Percentiles rank a stretch among this genome's conserved stretches.
Conservation (phyloP, 2,113 vertebrate species). For the Galbula dea region DNA sequence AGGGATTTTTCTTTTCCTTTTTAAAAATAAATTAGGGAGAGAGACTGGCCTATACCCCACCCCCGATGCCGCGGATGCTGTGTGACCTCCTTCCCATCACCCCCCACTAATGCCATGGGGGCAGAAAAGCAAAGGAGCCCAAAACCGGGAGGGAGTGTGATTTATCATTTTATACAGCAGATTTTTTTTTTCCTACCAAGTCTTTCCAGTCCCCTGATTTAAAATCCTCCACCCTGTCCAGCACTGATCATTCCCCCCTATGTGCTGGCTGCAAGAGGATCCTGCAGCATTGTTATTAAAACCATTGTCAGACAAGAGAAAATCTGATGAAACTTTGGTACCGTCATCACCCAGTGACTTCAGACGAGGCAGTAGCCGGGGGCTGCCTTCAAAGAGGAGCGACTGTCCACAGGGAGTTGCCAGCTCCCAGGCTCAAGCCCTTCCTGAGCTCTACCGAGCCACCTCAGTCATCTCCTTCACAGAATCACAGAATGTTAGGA, state of each 20-base stretch:
- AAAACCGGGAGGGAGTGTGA: background rate
- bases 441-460: background rate
- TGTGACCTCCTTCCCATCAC: background rate
- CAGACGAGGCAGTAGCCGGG: background rate
- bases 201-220: background rate
- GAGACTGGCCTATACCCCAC: background rate
- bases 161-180: background rate
- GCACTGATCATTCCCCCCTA: background rate
- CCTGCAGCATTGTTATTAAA: constrained; percentile 12
- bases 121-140: background rate
- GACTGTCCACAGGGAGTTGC: background rate
- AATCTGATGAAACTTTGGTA: background rate
- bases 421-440: background rate
- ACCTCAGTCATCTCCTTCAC: background rate
- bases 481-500: too few relatives aligned
- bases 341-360: background rate
- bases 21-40: background rate
- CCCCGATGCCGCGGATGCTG: fast-evolving
- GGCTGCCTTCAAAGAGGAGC: background rate
- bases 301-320: background rate
- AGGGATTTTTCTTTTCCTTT: background rate
- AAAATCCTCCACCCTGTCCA: background rate
- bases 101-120: background rate
- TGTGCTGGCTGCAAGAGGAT: background rate
- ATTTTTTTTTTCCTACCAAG: background rate